Percentiles rank a stretch among this genome's conserved stretches.
Evolutionary conservation across 2,797 vertebrate species (phyloP).

Genomic region (Pangasius macronema): DNA sequence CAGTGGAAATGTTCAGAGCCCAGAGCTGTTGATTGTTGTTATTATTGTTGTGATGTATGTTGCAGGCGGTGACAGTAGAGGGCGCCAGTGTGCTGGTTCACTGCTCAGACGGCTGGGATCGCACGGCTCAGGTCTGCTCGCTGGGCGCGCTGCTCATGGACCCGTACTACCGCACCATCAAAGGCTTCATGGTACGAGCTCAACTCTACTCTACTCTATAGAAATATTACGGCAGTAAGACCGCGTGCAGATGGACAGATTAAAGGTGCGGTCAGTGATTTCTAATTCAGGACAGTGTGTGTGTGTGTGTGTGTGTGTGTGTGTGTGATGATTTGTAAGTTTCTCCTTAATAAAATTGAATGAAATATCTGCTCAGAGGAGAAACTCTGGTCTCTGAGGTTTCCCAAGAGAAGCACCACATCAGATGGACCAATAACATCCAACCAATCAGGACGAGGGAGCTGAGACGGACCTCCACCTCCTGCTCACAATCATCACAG

Average conservation of each 20-base stretch:
- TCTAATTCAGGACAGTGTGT: neutral
- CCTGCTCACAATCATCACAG: no score
- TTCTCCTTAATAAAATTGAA: neutral
- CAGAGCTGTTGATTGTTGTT: neutral
- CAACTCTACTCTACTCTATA: neutral
- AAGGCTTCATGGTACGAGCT: slow-evolving; percentile 90
- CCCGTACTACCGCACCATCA: slow-evolving; percentile 93
- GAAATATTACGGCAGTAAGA: neutral
- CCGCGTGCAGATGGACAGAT: neutral
- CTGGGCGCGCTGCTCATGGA: slow-evolving; percentile 92
- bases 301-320: neutral
- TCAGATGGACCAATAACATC: neutral
- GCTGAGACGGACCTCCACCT: neutral
- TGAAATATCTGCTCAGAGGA: neutral
- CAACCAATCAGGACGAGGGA: neutral
- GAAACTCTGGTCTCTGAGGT: neutral
- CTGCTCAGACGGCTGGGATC: slow-evolving; percentile 97
- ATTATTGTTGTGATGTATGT: neutral
- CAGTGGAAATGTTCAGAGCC: neutral
- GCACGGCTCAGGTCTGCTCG: slow-evolving; percentile 95
- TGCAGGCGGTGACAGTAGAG: slow-evolving; percentile 88
- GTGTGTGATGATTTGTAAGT: neutral
- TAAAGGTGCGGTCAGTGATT: neutral
- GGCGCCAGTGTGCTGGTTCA: slow-evolving; percentile 93
- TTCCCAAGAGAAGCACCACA: neutral